Conservation (phyloP, 53 echinoderm and acorn worm genomes). For the Temnopleurus reevesii region DNA sequence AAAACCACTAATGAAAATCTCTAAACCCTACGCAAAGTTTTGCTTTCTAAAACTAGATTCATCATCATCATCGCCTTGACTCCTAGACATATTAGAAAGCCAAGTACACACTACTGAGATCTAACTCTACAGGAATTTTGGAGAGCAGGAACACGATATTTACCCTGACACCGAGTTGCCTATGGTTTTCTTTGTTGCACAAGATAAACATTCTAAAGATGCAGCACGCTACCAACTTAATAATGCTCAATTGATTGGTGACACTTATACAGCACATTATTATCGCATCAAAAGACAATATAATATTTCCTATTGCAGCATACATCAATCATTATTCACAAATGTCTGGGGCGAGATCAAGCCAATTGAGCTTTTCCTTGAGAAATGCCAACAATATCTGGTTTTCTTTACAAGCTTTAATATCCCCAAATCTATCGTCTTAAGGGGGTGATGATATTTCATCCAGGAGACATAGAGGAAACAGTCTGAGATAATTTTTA, state of each 20-base stretch:
- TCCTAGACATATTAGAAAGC: slow-evolving; percentile 18
- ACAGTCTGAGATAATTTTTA: background rate
- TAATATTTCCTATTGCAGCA: slow-evolving; percentile 44
- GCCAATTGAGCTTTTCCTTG: background rate
- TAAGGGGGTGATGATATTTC: slow-evolving; percentile 6
- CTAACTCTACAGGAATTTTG: background rate
- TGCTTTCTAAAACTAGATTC: slow-evolving; percentile 4
- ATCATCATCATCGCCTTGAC: too few relatives aligned
- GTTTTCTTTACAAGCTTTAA: background rate
- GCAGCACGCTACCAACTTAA: slow-evolving; percentile 41
- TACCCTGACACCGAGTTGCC: slow-evolving; percentile 14
- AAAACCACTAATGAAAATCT: background rate
- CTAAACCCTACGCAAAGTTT: slow-evolving; percentile 3
- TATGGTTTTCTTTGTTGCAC: slow-evolving; percentile 46
- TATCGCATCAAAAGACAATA: background rate
- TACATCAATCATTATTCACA: background rate
- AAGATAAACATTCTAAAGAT: slow-evolving; percentile 25
- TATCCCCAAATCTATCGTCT: slow-evolving; percentile 22
- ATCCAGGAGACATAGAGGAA: background rate
- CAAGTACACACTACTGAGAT: slow-evolving; percentile 9
- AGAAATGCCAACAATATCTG: background rate
- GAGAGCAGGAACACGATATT: slow-evolving; percentile 15
- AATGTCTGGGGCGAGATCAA: background rate
- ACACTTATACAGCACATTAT: background rate
- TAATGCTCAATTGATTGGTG: background rate